phyloP scores from a whole-genome alignment of 2,797 vertebrate genomes.

The Clamator glandarius region DNA sequence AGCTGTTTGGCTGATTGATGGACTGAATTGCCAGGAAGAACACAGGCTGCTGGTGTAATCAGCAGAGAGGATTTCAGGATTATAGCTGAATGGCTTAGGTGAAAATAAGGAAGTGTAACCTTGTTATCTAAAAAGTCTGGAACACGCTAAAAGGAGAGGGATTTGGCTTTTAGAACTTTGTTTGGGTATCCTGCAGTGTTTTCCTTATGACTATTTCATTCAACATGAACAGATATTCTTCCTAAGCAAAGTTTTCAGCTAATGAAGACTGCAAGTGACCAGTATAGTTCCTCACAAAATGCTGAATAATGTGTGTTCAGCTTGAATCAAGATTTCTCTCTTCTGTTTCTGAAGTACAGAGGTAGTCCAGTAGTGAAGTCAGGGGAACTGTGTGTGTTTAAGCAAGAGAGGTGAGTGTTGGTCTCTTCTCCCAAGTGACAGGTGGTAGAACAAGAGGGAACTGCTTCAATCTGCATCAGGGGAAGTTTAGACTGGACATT shows the following conservation, averaged over 20 bases:
- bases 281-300: not conserved
- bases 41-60: not conserved
- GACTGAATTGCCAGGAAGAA: not conserved
- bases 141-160: not conserved
- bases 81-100: not conserved
- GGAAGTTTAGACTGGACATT: no score
- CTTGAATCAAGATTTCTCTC: not conserved
- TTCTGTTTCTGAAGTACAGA: not conserved
- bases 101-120: not conserved
- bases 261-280: not conserved
- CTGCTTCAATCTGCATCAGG: no score
- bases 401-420: no score
- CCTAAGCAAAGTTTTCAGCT: not conserved
- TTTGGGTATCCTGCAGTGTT: not conserved
- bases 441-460: no score
- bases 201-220: not conserved
- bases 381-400: not conserved
- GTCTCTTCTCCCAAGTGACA: no score
- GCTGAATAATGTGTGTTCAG: fast-evolving
- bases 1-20: not conserved
- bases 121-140: not conserved
- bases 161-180: not conserved
- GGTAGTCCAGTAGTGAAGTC: not conserved
- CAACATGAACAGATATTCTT: not conserved
- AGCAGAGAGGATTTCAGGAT: not conserved